Evolutionary conservation across 2,113 vertebrate species (phyloP), one percentile per base, ranked within the genome.

Genomic region (Rhinoderma darwinii): DNA sequence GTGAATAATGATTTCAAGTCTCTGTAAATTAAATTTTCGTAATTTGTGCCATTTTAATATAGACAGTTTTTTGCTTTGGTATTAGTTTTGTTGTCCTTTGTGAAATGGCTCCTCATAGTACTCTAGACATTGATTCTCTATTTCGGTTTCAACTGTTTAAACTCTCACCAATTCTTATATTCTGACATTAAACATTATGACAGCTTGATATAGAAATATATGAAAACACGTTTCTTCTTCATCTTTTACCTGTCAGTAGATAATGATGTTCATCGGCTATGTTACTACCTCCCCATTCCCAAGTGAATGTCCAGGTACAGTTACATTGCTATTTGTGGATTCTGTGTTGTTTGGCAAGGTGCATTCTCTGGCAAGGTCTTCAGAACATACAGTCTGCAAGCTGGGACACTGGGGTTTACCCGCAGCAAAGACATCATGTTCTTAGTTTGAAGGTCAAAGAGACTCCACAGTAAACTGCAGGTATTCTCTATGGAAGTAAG

Each of bases 251-350:
- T 61, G 37, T 43, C 78, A 59, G 30, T n/a, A 25, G 22, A 47
- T 43, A 43, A 44, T 5, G n/a, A 47, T 70, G 63, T 17, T 83
- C 27, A 27, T 74, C 12, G 22, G 35, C 22, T 35, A 78, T 66
- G 37, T 51, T 20, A 47, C 61, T 66, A 63, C 35, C 74, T 44
- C 56, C 22, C 43, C 41, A 51, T 20, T 78, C 54, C 37, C 39
- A 85, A 77, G 54, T 32, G 70, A 68, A 66, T 51, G 27, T 32
- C 61, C 75, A 72, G 76, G 76, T 54, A 86, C 14, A 70, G 59
- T 80, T 72, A 37, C 84, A 43, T 41, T 41, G 43, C 76, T 86
- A 72, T 86, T 86, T 86, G 47, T 86, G 61, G 76, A 80, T 86
- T 25, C 11, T 79, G 43, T 79, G 47, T 72, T 79, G 47, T 72